Evolutionary conservation across 2,888 invertebrate species (phyloP).

Genomic region (Stenichneumon culpator): DNA sequence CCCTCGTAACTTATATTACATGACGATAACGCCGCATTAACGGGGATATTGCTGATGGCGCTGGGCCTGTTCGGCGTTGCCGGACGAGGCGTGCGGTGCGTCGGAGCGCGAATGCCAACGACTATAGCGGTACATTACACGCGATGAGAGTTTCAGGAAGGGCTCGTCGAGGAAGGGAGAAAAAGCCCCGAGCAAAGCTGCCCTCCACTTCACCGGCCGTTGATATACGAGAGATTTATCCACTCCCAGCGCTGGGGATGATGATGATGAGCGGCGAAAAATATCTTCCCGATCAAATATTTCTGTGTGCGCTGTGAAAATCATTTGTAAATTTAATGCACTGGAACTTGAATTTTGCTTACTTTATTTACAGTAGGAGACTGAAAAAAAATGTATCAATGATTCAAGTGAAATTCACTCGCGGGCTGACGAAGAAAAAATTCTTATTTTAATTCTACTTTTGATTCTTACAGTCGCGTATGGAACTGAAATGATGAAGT

Average conservation of each 20-base stretch:
- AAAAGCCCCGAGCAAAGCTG: constrained; percentile 40
- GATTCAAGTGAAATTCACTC: too few relatives aligned
- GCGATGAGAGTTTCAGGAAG: constrained; percentile 46
- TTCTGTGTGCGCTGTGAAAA: too few relatives aligned
- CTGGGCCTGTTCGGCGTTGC: constrained; percentile 19
- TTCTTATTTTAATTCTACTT: too few relatives aligned
- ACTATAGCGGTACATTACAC: constrained; percentile 53
- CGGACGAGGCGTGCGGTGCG: constrained; percentile 21
- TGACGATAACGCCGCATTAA: constrained; percentile 74
- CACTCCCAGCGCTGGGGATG: not conserved
- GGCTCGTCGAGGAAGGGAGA: constrained; percentile 18
- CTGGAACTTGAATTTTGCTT: too few relatives aligned
- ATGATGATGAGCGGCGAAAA: constrained; percentile 28
- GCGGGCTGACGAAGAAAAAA: too few relatives aligned
- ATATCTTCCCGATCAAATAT: constrained; percentile 33
- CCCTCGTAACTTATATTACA: constrained; percentile 71
- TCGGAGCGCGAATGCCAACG: constrained; percentile 38
- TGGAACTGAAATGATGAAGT: too few relatives aligned
- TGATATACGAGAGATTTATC: constrained; percentile 35
- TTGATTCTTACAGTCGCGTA: too few relatives aligned
- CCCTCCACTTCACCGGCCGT: constrained; percentile 35
- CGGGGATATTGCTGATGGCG: constrained; percentile 69
- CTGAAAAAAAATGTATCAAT: too few relatives aligned
- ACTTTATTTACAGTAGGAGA: too few relatives aligned
- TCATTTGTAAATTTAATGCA: too few relatives aligned